Evolutionary conservation across 2,113 vertebrate genomes (phyloP).

Genomic region (Mugil cephalus): DNA sequence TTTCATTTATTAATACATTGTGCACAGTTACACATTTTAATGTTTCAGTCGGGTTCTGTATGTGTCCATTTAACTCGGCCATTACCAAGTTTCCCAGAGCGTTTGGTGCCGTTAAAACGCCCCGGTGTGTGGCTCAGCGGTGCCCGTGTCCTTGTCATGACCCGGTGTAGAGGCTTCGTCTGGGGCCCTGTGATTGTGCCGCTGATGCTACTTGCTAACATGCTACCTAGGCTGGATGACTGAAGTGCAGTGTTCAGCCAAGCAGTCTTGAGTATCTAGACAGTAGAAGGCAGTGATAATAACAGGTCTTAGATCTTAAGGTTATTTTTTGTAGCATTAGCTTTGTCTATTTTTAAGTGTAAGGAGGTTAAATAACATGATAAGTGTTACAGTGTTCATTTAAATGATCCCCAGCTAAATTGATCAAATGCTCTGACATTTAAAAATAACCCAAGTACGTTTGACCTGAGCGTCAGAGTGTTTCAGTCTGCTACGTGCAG

Average conservation of each 20-base stretch:
- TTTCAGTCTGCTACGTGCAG: constrained; percentile 1
- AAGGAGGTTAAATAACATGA: background rate
- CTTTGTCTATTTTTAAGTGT: background rate
- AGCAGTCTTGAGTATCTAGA: background rate
- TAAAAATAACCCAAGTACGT: too few relatives aligned
- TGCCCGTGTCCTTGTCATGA: constrained; percentile 83
- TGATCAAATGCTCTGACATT: too few relatives aligned
- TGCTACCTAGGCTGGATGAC: constrained; percentile 16
- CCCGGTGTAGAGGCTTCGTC: constrained; percentile 62
- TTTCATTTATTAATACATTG: background rate
- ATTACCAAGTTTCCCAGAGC: rapidly evolving
- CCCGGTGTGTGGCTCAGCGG: background rate
- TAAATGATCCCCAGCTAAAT: too few relatives aligned
- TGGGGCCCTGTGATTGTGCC: constrained; percentile 53
- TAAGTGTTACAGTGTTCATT: too few relatives aligned
- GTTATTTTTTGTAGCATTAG: too few relatives aligned
- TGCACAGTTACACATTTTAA: rapidly evolving
- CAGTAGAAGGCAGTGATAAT: too few relatives aligned
- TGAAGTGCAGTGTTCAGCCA: background rate
- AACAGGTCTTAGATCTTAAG: too few relatives aligned
- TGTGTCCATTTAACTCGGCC: background rate
- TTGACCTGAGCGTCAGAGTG: too few relatives aligned
- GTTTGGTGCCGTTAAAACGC: background rate
- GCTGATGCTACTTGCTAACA: constrained; percentile 35
- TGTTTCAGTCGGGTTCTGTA: background rate